These are phyloP conservation scores for Drosophila kepulauana DNA, from an alignment of 1,140 invertebrate species.

Conservation along the genomic window DNA sequence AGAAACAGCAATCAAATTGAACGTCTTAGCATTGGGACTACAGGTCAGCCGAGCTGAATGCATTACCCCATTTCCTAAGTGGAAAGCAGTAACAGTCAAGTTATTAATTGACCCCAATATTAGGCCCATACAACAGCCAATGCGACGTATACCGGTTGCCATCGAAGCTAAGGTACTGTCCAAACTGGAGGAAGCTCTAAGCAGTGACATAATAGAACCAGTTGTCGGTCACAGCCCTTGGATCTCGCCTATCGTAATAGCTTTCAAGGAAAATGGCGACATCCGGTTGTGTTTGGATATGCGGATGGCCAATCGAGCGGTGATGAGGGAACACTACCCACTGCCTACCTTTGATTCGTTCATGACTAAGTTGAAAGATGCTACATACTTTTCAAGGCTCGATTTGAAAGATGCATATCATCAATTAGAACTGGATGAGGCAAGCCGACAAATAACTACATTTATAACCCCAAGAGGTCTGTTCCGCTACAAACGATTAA, in stretches of 20 bases:
- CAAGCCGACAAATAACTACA: constrained; percentile 34
- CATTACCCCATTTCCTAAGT: constrained; percentile 43
- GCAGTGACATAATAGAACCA: constrained; percentile 55
- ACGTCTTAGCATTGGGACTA: constrained; percentile 35
- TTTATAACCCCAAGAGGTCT: constrained; percentile 36
- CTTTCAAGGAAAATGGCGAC: constrained; percentile 39
- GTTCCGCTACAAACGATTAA: constrained; percentile 30
- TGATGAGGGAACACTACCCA: constrained; percentile 43
- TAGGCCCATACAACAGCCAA: constrained; percentile 9
- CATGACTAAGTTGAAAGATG: constrained; percentile 39
- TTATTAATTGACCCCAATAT: constrained; percentile 34
- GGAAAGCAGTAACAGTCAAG: constrained; percentile 35
- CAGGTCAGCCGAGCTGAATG: constrained; percentile 20
- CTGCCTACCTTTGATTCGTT: constrained; percentile 43
- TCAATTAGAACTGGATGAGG: constrained; percentile 67
- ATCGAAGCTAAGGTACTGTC: constrained; percentile 36
- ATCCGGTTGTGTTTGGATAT: constrained; percentile 51
- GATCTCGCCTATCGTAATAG: constrained; percentile 46
- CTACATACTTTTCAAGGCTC: constrained; percentile 24
- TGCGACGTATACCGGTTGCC: constrained; percentile 16
- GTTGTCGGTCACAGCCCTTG: constrained; percentile 43
- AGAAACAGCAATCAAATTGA: constrained; percentile 39
- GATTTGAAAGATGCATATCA: constrained; percentile 64
- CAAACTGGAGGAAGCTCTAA: constrained; percentile 49
- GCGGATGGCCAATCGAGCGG: constrained; percentile 39